A percentile compares a stretch with the other conserved stretches of the same genome.
These are phyloP conservation scores for Rhyacophila evoluta DNA, from an alignment of 2,888 invertebrate genomes.

Conservation along the genomic window DNA sequence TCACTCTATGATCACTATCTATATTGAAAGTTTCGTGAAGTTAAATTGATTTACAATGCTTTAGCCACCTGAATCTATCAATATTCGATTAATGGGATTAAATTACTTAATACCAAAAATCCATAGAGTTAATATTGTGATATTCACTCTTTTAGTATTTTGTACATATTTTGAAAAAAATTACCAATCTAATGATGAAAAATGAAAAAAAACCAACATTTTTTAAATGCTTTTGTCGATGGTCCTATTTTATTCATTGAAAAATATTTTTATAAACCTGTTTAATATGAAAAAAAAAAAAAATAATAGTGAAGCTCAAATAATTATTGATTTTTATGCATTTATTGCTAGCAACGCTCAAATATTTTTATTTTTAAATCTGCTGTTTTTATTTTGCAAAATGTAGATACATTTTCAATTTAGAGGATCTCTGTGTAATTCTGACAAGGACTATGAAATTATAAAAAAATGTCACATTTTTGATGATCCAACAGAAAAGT, in stretches of 20 bases:
- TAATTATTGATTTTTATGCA: neutral
- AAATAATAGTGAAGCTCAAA: neutral
- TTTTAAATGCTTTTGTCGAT: conserved; percentile 10
- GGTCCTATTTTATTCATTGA: conserved; percentile 8
- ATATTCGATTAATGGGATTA: neutral
- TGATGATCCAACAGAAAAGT: too few species aligned
- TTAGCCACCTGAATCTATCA: neutral
- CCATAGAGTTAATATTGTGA: conserved; percentile 12
- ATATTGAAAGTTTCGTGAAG: neutral
- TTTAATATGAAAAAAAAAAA: neutral
- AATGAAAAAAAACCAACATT: neutral
- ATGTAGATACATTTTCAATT: neutral
- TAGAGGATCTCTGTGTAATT: neutral
- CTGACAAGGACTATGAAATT: neutral
- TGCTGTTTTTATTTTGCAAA: neutral
- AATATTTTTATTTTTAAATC: neutral
- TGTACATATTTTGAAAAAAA: conserved; percentile 21
- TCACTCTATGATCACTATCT: neutral
- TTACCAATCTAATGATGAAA: conserved; percentile 15
- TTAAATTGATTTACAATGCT: neutral
- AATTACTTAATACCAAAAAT: neutral
- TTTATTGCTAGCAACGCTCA: neutral
- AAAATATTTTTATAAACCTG: conserved; percentile 17
- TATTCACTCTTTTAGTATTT: conserved; percentile 12
- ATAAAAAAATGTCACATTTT: neutral